phyloP scores from a whole-genome alignment of 2,113 vertebrate species.

The Tupaia tana region DNA sequence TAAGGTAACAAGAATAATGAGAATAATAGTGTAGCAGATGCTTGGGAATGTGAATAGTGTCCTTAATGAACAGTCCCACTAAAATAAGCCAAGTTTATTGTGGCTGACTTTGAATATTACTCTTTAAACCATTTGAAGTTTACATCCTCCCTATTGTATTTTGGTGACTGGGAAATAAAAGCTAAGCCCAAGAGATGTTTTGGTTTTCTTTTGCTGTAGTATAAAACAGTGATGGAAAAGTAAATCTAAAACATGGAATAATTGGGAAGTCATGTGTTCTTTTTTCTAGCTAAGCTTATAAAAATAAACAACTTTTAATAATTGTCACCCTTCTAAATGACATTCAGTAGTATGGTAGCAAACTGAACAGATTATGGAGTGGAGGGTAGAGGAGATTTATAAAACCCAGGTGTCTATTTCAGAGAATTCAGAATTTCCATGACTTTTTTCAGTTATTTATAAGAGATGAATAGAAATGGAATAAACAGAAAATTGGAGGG shows the following conservation, averaged over 20 bases:
- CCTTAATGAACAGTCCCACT: conserved; percentile 26
- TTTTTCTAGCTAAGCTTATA: conserved; percentile 37
- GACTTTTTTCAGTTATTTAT: background rate
- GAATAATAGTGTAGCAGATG: background rate
- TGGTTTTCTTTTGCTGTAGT: conserved; percentile 17
- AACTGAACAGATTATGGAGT: conserved; percentile 38
- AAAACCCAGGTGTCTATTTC: background rate
- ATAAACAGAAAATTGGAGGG: conserved; percentile 30
- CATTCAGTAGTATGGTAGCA: conserved; percentile 24
- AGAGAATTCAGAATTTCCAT: conserved; percentile 8
- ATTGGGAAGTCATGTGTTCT: conserved; percentile 1
- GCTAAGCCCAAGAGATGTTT: conserved; percentile 25
- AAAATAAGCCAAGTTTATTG: conserved; percentile 2
- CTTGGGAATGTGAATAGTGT: background rate
- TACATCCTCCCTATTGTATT: background rate
- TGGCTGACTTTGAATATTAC: background rate
- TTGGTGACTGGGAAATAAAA: background rate
- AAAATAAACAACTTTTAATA: conserved; percentile 64
- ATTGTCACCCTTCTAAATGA: conserved; percentile 50
- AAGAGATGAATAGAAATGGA: conserved; percentile 6
- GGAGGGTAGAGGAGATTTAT: background rate
- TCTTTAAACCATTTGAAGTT: conserved; percentile 27
- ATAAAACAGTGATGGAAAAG: conserved; percentile 20
- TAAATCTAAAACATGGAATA: conserved; percentile 37
- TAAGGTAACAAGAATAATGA: no score